These are phyloP conservation scores for Lithobates pipiens DNA, from an alignment of 2,797 vertebrate species.

Conservation along the genomic window DNA sequence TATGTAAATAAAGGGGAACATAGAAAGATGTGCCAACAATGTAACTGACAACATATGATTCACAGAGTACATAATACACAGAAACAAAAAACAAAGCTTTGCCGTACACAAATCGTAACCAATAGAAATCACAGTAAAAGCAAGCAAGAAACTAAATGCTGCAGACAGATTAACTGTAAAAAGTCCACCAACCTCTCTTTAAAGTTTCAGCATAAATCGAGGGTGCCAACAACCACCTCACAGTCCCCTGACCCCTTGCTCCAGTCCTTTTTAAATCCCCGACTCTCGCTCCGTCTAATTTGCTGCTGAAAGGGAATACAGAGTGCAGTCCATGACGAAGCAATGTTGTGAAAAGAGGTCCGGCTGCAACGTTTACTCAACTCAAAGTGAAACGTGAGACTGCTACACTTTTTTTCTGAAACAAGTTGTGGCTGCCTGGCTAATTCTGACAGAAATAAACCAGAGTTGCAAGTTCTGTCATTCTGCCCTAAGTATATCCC, in stretches of 20 bases:
- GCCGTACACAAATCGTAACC: no score
- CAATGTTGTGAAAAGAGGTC: conserved; percentile 17
- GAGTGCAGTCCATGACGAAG: conserved; percentile 20
- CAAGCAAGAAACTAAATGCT: background rate
- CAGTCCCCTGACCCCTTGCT: background rate
- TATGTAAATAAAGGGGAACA: no score
- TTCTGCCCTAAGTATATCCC: conserved; percentile 21
- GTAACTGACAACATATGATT: no score
- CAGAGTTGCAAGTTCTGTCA: conserved; percentile 50
- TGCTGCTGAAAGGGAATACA: conserved; percentile 13
- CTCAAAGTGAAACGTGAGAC: conserved; percentile 45
- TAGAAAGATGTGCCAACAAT: no score
- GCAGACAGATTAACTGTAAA: no score
- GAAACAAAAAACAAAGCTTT: no score
- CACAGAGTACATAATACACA: no score
- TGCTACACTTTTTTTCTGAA: conserved; percentile 45
- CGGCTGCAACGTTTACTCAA: conserved; percentile 20
- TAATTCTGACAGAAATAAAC: conserved; percentile 37
- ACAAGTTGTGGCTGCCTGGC: conserved; percentile 44
- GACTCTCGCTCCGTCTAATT: conserved; percentile 2
- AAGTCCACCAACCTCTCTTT: background rate
- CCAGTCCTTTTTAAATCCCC: background rate
- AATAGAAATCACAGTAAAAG: no score
- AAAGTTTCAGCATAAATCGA: background rate
- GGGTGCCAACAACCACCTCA: background rate